These are phyloP conservation scores for Numida meleagris DNA, from an alignment of 2,113 vertebrate genomes.

Conservation along the genomic window DNA sequence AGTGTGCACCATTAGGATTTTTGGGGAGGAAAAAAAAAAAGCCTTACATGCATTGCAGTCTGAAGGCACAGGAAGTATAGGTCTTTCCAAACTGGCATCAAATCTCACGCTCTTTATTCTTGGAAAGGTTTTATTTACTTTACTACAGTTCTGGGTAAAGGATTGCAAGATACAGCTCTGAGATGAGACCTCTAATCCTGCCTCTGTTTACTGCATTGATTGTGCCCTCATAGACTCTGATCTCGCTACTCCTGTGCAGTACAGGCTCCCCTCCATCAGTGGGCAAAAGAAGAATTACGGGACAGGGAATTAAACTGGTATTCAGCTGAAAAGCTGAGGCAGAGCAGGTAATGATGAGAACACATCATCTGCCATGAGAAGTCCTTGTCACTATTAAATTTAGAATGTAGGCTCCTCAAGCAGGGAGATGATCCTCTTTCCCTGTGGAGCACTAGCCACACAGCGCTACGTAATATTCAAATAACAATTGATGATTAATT, in stretches of 20 bases:
- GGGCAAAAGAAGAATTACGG: background rate
- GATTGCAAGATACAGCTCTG: constrained; percentile 12
- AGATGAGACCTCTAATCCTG: constrained; percentile 43
- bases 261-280: background rate
- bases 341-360: constrained; percentile 52
- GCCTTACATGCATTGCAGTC: background rate
- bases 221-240: constrained; percentile 35
- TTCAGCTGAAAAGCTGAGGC: constrained; percentile 45
- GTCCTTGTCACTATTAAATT: constrained; percentile 39
- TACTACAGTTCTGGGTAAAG: constrained; percentile 38
- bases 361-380: constrained; percentile 50
- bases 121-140: constrained; percentile 50
- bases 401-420: constrained; percentile 49
- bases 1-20: background rate
- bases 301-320: constrained; percentile 46
- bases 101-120: constrained; percentile 5
- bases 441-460: constrained; percentile 38
- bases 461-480: constrained; percentile 61
- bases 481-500: constrained; percentile 68
- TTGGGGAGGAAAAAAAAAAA: background rate
- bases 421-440: constrained; percentile 42
- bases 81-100: constrained; percentile 11
- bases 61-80: background rate
- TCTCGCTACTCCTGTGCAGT: background rate
- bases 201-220: constrained; percentile 52